Conservation (phyloP, 2,888 invertebrate species). For the Dorcus hopei region DNA sequence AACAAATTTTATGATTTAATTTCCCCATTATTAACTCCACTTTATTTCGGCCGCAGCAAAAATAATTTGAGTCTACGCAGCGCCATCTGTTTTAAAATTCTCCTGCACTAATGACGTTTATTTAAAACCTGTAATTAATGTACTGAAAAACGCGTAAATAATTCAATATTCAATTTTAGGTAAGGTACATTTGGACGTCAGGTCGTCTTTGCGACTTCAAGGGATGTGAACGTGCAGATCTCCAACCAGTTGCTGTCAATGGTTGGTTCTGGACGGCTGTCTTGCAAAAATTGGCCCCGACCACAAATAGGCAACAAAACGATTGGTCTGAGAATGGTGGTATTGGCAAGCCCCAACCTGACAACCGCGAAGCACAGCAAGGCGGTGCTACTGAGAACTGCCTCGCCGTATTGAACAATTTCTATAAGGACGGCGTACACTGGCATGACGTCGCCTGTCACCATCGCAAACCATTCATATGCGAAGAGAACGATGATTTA, state of each 20-base stretch:
- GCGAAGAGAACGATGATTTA: constrained; percentile 85
- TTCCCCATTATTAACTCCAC: too few relatives aligned
- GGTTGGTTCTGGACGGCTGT: constrained; percentile 94
- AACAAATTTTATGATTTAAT: too few relatives aligned
- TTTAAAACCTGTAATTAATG: too few relatives aligned
- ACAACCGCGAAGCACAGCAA: constrained; percentile 78
- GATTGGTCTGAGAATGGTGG: constrained; percentile 88
- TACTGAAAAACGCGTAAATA: too few relatives aligned
- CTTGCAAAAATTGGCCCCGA: constrained; percentile 79
- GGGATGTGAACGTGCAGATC: constrained; percentile 81
- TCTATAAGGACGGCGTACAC: constrained; percentile 87
- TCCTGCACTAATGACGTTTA: too few relatives aligned
- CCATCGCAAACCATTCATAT: constrained; percentile 83
- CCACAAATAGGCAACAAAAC: constrained; percentile 76
- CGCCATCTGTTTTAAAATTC: too few relatives aligned
- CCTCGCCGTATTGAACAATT: constrained; percentile 80
- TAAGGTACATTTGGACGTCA: constrained; percentile 89
- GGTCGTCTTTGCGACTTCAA: constrained; percentile 88
- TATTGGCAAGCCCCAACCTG: constrained; percentile 82
- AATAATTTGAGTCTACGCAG: too few relatives aligned
- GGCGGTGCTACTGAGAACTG: constrained; percentile 85
- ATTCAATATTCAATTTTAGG: constrained; percentile 47
- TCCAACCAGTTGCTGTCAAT: constrained; percentile 75
- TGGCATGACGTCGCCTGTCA: constrained; percentile 93
- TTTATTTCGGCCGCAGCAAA: too few relatives aligned